A percentile compares a stretch with the other conserved stretches of the same genome.
Conservation (phyloP, 2,888 invertebrate genomes). For the Drosophila neonasuta region DNA sequence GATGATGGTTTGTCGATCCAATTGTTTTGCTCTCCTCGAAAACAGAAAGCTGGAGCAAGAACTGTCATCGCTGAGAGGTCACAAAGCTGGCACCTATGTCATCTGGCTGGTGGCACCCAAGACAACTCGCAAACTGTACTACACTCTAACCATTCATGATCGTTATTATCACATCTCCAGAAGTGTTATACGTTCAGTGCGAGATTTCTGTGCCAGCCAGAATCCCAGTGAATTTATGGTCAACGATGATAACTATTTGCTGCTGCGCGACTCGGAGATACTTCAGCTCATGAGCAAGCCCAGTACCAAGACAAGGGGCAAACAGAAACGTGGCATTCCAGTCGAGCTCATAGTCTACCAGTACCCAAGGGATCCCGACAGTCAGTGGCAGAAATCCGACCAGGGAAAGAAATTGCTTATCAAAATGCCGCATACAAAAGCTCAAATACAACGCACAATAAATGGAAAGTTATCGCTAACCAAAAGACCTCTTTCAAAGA, state of each 20-base stretch:
- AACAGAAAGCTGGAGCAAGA: constrained; percentile 32
- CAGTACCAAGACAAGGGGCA: not conserved
- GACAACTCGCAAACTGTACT: constrained; percentile 36
- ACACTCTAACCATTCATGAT: constrained; percentile 53
- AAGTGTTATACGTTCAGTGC: constrained; percentile 38
- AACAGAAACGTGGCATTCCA: constrained; percentile 15
- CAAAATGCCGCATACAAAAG: constrained; percentile 26
- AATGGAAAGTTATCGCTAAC: constrained; percentile 1
- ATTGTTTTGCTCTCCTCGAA: constrained; percentile 45
- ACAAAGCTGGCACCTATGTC: constrained; percentile 40
- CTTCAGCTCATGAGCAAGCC: constrained; percentile 13
- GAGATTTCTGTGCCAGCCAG: constrained; percentile 34
- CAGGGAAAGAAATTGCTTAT: not conserved
- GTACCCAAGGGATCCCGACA: not conserved
- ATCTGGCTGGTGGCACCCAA: constrained; percentile 51
- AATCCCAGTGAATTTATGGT: constrained; percentile 49
- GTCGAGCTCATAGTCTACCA: constrained; percentile 34
- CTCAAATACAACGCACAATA: not conserved
- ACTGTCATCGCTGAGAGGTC: not conserved
- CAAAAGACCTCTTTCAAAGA: not conserved
- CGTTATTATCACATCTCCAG: constrained; percentile 36
- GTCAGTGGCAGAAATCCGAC: too few relatives aligned
- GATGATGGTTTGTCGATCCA: constrained; percentile 41
- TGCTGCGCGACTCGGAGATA: constrained; percentile 48
- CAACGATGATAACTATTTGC: constrained; percentile 38